phyloP scores from a whole-genome alignment of 1,140 invertebrate species.

The Glossosoma conforme region DNA sequence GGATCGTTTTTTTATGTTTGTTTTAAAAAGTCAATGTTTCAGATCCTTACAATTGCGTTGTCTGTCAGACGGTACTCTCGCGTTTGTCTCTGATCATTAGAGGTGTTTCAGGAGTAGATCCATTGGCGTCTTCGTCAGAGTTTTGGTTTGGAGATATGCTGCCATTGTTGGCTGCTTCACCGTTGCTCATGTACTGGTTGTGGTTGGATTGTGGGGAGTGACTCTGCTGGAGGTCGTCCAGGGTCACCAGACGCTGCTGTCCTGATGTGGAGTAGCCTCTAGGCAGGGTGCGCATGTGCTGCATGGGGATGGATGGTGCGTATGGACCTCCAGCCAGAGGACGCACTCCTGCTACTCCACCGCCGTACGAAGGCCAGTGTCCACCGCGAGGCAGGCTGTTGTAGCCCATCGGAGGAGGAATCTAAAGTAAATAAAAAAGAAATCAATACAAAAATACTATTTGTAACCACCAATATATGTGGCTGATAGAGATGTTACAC shows the following conservation, averaged over 20 bases:
- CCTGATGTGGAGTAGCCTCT: conserved; percentile 27
- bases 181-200: conserved; percentile 14
- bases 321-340: conserved; percentile 34
- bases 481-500: no score
- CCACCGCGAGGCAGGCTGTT: conserved; percentile 48
- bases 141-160: conserved; percentile 20
- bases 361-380: conserved; percentile 42
- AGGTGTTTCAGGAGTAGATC: conserved; percentile 25
- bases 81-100: conserved; percentile 29
- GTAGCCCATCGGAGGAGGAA: conserved; percentile 38
- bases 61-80: conserved; percentile 32
- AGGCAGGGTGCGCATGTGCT: conserved; percentile 33
- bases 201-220: conserved; percentile 7
- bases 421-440: conserved; percentile 30
- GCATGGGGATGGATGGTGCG: conserved; percentile 47
- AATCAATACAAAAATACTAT: no score
- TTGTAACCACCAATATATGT: no score
- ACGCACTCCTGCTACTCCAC: conserved; percentile 34
- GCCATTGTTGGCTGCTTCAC: conserved; percentile 15
- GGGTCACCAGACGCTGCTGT: conserved; percentile 24
- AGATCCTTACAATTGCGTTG: conserved; percentile 25
- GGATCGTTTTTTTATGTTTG: conserved; percentile 8
- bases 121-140: conserved; percentile 26
- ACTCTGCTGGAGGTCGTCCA: conserved; percentile 16
- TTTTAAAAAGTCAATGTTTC: conserved; percentile 1